Evolutionary conservation across 2,113 vertebrate genomes (phyloP), one percentile per base, ranked within the genome.

Genomic region (Rhinolophus ferrumequinum): DNA sequence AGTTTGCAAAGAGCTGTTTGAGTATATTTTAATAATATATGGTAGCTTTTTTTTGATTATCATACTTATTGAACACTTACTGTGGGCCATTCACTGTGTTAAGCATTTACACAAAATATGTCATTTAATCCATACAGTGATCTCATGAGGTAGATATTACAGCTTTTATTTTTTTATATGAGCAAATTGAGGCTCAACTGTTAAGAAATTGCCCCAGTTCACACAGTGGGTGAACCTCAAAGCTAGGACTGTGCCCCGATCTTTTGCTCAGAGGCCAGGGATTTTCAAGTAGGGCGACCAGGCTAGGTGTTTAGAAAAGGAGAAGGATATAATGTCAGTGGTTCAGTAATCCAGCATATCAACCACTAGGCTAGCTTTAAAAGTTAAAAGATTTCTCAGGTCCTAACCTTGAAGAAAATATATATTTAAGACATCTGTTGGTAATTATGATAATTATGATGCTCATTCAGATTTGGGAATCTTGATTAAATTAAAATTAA

Each of bases 381-480:
- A 77, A 93, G 15, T 30, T 62, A 60, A 84, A 86, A 67, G 21
- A 28, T 44, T 81, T 90, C 41, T 97, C 28, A 92, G 52, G 33
- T 35, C 60, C 47, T 28, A 35, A 21, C 15, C 21, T 44, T 79
- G 10, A 93, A 70, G 66, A 66, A 75, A 60, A 18, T 24, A 11
- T 79, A 33, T 33, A 6, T 54, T 80, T 70, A 83, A 9, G 90
- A 87, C 30, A 88, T 50, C 56, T 83, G n/a, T 26, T 83, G 54
- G 18, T 86, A 47, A 95, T 73, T 89, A 19, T 92, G 54, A 58
- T 86, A 47, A 95, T 73, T 89, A 19, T 92, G 54, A 58, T 87
- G 60, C 38, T 75, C 18, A 30, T 73, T 44, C 5, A 87, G 50
- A 58, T 66, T 92, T 75, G 4, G 60, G 41, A 76, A 77, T 82